Base-by-base conservation (phyloP, 2,888 invertebrate genomes). In the Drosophila fulvimacula region DNA sequence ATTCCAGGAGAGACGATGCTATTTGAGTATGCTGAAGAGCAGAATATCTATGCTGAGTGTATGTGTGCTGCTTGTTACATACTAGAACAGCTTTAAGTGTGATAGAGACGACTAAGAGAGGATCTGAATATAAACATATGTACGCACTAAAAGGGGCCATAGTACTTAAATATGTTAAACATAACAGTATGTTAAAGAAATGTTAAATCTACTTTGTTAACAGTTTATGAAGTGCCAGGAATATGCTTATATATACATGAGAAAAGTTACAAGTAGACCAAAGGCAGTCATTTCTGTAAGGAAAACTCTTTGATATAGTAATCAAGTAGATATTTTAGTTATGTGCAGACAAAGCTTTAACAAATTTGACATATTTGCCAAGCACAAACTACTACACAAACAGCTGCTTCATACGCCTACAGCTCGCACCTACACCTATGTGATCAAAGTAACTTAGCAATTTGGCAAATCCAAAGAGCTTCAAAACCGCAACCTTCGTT, bases 281-380 rank as follows among this genome's bases (percentile, higher is more conserved):
- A 4, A 4, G 5, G 5, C 27, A 7, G 27, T 6, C 27, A 21
- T 42, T 42, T 21, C 1, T 27, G 1, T 63, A 60, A 63, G 51
- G 4, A 56, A 32, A 48, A 36, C 44, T 86, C 81, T 87, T 88
- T 86, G 71, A 86, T 85, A 77, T 80, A 82, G 80, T 86, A 19
- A 32, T 32, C 5, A 48, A n/a, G n/a, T n/a, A 27, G 5, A 24
- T 24, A 3, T 9, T 44, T 44, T n/a, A 44, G 24, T 1, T 24
- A 44, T 24, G 5, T 30, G 11, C 19, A 13, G 24, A 10, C 15
- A n/a, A n/a, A n/a, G 6, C n/a, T 4, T 11, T 32, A 5, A n/a
- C 5, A 55, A 41, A 19, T 19, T 11, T 30, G n/a, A 46, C 17
- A 27, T 3, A 17, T 46, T 48, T 30, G 27, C 10, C 0, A 27